Evolutionary conservation across 2,888 invertebrate genomes (phyloP), one percentile per base, ranked within the genome.

Genomic region (Ennomos fuscantarius): DNA sequence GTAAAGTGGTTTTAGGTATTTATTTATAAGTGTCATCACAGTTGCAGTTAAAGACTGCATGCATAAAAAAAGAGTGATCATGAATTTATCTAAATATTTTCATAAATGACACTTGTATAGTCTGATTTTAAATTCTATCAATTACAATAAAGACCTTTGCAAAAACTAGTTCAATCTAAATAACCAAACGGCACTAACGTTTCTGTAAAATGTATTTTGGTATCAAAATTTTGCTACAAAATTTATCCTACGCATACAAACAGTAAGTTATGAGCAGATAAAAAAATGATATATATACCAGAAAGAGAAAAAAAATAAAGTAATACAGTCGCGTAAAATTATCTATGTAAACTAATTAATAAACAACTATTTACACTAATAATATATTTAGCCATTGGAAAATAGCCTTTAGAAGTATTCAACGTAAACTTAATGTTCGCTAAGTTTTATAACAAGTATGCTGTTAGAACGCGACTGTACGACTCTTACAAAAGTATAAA

Each of bases 401-500:
- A 24, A 2, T 6, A 24, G 24, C n/a, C n/a, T n/a, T n/a, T n/a
- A n/a, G n/a, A n/a, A n/a, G n/a, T n/a, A n/a, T n/a, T n/a, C n/a
- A n/a, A n/a, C n/a, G n/a, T n/a, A n/a, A n/a, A n/a, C n/a, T n/a
- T n/a, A n/a, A n/a, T n/a, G n/a, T n/a, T n/a, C n/a, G 24, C 6
- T 24, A 24, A 6, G 6, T 24, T 3, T 24, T 24, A 24, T 24
- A 6, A 24, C 24, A 24, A 24, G 24, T 6, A 6, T 24, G 24
- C 24, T 3, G 15, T 24, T 36, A 34, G 72, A 72, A 60, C 70
- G 72, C 74, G 76, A 82, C 78, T 78, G 75, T 76, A 80, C 66
- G 59, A n/a, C n/a, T 51, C 56, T 53, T 67, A 68, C 74, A 73
- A 70, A 78, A 72, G 65, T 73, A 68, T 62, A 59, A 76, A 63